Evolutionary conservation across 2,113 vertebrate species (phyloP).

Genomic region (Cheirogaleus medius): DNA sequence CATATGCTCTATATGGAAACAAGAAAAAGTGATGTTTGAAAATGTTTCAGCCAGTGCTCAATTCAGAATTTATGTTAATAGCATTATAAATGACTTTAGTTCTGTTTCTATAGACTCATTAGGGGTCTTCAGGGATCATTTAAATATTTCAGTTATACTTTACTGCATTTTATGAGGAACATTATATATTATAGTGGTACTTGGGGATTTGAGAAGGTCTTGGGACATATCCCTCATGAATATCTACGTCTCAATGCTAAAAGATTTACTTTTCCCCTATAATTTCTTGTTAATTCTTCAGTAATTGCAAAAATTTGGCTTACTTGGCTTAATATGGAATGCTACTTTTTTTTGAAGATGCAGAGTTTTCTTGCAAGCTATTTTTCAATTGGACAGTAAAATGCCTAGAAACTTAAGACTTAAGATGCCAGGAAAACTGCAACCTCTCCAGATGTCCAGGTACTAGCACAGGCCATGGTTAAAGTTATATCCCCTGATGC

Average conservation of each 20-base stretch:
- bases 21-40: constrained; percentile 44
- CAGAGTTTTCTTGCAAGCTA: background rate
- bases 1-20: constrained; percentile 49
- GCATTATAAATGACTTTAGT: constrained; percentile 57
- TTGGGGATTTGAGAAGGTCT: constrained; percentile 57
- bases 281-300: constrained; percentile 55
- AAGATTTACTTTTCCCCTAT: background rate
- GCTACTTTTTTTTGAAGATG: background rate
- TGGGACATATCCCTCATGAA: constrained; percentile 37
- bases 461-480: background rate
- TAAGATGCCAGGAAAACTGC: background rate
- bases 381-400: background rate
- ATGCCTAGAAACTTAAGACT: background rate
- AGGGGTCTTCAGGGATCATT: constrained; percentile 58
- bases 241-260: background rate
- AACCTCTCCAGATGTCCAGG: background rate
- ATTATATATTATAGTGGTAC: constrained; percentile 56
- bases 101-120: constrained; percentile 70
- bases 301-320: constrained; percentile 51
- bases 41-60: constrained; percentile 12
- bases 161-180: constrained; percentile 61
- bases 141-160: constrained; percentile 68
- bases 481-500: background rate
- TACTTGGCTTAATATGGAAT: background rate
- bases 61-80: constrained; percentile 66